A percentile compares a stretch with the other conserved stretches of the same genome.
phyloP scores from a whole-genome alignment of 2,797 vertebrate species.

The Pelobates cultripes region DNA sequence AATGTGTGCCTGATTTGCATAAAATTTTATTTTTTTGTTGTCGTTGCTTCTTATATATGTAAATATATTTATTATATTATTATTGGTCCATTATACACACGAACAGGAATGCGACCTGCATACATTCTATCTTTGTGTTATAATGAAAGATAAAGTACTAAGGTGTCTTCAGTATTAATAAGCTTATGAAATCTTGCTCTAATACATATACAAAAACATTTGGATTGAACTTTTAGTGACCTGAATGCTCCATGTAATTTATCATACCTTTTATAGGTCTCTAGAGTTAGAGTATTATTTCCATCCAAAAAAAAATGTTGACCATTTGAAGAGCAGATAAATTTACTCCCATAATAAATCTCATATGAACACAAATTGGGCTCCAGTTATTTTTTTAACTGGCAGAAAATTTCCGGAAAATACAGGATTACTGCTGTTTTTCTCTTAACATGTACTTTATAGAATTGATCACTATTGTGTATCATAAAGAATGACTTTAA shows the following conservation, averaged over 20 bases:
- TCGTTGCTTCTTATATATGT: too few relatives aligned
- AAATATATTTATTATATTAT: too few relatives aligned
- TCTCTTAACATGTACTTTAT: too few relatives aligned
- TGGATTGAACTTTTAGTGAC: slow-evolving; percentile 56
- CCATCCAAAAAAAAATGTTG: slow-evolving; percentile 41
- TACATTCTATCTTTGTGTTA: too few relatives aligned
- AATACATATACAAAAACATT: slow-evolving; percentile 42
- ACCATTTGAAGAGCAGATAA: slow-evolving; percentile 42
- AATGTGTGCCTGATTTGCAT: too few relatives aligned
- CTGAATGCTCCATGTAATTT: slow-evolving; percentile 38
- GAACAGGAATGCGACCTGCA: too few relatives aligned
- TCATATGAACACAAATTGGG: slow-evolving; percentile 30
- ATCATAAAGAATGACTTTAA: too few relatives aligned
- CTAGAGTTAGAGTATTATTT: slow-evolving; percentile 46
- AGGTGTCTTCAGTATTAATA: slow-evolving; percentile 58
- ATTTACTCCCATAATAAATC: slow-evolving; percentile 46
- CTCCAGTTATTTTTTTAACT: slow-evolving; percentile 24
- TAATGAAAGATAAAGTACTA: too few relatives aligned
- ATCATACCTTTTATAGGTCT: slow-evolving; percentile 30
- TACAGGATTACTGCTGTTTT: neutral
- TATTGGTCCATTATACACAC: too few relatives aligned
- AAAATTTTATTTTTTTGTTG: too few relatives aligned
- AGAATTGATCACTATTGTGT: too few relatives aligned
- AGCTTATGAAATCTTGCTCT: slow-evolving; percentile 59
- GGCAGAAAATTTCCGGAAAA: slow-evolving; percentile 18